phyloP scores from a whole-genome alignment of 1,140 invertebrate species.

The Zophobas atratus region DNA sequence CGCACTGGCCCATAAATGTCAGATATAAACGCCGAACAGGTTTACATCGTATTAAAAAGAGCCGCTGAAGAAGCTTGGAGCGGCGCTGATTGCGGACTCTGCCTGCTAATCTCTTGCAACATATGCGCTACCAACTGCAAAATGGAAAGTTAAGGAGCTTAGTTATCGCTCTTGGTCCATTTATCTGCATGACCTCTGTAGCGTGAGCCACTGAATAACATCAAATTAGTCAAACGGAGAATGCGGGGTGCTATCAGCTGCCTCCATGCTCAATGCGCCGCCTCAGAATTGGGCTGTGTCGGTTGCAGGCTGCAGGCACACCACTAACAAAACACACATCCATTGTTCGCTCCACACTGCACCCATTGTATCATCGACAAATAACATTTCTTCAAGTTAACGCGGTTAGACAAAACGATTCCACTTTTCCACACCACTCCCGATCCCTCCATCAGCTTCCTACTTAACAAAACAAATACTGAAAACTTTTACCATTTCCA shows the following conservation, averaged over 20 bases:
- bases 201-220: slow-evolving; percentile 44
- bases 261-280: slow-evolving; percentile 43
- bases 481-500: slow-evolving; percentile 7
- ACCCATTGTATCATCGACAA: slow-evolving; percentile 7
- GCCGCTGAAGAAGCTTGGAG: slow-evolving; percentile 51
- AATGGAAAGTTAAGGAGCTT: slow-evolving; percentile 51
- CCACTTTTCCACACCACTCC: neutral
- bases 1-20: slow-evolving; percentile 61
- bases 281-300: slow-evolving; percentile 39
- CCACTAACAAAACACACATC: slow-evolving; percentile 32
- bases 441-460: neutral
- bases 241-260: slow-evolving; percentile 47
- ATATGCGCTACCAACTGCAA: slow-evolving; percentile 47
- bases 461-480: slow-evolving; percentile 16
- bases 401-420: neutral
- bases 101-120: slow-evolving; percentile 49
- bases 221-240: slow-evolving; percentile 50
- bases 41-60: slow-evolving; percentile 55
- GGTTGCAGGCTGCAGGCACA: slow-evolving; percentile 34
- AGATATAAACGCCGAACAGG: slow-evolving; percentile 56
- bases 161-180: slow-evolving; percentile 39
- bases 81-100: slow-evolving; percentile 50
- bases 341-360: slow-evolving; percentile 13
- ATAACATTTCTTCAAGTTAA: slow-evolving; percentile 22
- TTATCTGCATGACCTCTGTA: slow-evolving; percentile 51